Percentiles rank a stretch among this genome's conserved stretches.
These are phyloP conservation scores for Ormyrus rosae DNA, from an alignment of 2,888 invertebrate genomes.

Conservation along the genomic window DNA sequence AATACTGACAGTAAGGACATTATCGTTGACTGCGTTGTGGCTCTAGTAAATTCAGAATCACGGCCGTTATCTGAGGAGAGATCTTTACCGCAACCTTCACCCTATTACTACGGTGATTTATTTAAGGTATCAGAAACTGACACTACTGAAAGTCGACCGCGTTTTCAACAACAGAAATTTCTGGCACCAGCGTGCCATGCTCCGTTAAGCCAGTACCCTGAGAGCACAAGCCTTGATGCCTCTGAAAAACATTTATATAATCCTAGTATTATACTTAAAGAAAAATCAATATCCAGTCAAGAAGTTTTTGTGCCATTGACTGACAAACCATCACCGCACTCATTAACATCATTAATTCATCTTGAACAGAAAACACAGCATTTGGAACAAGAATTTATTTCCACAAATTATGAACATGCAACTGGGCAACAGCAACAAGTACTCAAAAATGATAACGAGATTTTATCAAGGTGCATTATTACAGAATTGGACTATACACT, in stretches of 20 bases:
- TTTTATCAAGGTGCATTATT: constrained; percentile 73
- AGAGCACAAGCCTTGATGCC: constrained; percentile 85
- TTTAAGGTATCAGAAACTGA: constrained; percentile 76
- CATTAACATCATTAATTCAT: too few relatives aligned
- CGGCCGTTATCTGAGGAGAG: too few relatives aligned
- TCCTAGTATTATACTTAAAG: constrained; percentile 77
- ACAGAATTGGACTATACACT: constrained; percentile 77
- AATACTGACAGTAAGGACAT: too few relatives aligned
- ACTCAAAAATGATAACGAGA: constrained; percentile 64
- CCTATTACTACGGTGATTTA: constrained; percentile 89
- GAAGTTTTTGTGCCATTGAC: constrained; percentile 76
- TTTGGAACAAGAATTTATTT: too few relatives aligned
- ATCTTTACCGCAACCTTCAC: constrained; percentile 82
- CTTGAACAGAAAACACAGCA: too few relatives aligned
- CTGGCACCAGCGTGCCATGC: constrained; percentile 40
- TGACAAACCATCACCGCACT: constrained; percentile 72
- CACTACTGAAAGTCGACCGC: constrained; percentile 21
- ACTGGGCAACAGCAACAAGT: constrained; percentile 64
- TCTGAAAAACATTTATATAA: constrained; percentile 75
- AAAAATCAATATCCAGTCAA: constrained; percentile 82
- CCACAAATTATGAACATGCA: too few relatives aligned
- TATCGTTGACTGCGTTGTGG: too few relatives aligned
- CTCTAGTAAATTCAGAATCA: too few relatives aligned
- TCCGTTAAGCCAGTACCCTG: constrained; percentile 78
- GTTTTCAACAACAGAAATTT: constrained; percentile 21